These are phyloP conservation scores for Scopus umbretta DNA, from an alignment of 2,113 vertebrate genomes.

Conservation along the genomic window DNA sequence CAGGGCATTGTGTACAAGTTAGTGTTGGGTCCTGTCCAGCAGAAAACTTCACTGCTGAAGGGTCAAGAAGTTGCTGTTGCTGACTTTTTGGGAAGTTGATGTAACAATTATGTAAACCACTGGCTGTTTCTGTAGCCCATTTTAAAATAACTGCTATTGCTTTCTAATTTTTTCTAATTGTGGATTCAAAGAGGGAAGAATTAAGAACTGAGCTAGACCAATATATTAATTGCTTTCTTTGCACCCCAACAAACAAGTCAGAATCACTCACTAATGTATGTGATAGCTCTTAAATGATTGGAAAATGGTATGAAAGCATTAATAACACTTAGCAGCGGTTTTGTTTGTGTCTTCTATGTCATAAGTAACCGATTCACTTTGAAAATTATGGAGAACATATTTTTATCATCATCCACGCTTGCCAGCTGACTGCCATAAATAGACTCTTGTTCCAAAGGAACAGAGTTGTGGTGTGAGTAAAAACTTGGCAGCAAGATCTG, in stretches of 20 bases:
- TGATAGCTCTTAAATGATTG: background rate
- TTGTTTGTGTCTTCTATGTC: background rate
- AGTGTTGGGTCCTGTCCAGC: background rate
- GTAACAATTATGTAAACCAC: background rate
- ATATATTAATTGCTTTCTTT: background rate
- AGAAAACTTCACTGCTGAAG: background rate
- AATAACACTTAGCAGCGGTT: background rate
- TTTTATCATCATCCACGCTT: background rate
- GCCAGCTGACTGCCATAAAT: background rate
- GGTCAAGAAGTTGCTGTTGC: background rate
- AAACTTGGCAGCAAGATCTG: background rate
- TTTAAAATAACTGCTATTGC: background rate
- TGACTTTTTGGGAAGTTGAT: background rate
- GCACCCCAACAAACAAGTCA: background rate
- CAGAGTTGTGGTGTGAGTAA: background rate
- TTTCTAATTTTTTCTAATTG: background rate
- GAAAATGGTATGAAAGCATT: background rate
- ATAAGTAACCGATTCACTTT: background rate
- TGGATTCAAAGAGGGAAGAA: background rate
- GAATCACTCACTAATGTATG: background rate
- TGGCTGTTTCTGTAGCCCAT: background rate
- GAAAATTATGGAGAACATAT: background rate
- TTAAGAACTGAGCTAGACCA: background rate
- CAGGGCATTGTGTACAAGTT: background rate
- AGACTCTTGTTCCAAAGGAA: background rate